A percentile compares a stretch with the other conserved stretches of the same genome.
Evolutionary conservation across 2,888 invertebrate species (phyloP).

Genomic region (Lycia hirtaria): DNA sequence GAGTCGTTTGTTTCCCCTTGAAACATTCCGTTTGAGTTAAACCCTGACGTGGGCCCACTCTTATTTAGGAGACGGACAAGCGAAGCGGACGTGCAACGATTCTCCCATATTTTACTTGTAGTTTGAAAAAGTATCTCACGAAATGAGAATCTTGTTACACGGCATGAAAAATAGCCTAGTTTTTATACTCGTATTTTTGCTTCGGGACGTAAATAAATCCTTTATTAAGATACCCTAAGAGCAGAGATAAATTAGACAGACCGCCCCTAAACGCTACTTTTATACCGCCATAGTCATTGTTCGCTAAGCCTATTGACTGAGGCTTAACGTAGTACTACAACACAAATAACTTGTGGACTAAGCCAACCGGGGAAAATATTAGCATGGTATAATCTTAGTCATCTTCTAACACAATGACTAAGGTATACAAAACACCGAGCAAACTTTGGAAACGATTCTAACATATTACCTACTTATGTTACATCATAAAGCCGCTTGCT

Average conservation of each 20-base stretch:
- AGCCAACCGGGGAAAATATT: conserved; percentile 18
- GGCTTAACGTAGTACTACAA: conserved; percentile 25
- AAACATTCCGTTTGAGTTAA: conserved; percentile 66
- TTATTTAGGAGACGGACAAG: conserved; percentile 50
- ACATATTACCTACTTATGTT: conserved; percentile 37
- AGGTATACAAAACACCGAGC: conserved; percentile 26
- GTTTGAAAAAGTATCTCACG: conserved; percentile 25
- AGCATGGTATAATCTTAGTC: conserved; percentile 22
- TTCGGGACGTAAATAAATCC: conserved; percentile 18
- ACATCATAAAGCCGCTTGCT: conserved; percentile 32
- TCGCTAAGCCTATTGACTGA: conserved; percentile 25
- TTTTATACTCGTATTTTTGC: conserved; percentile 9
- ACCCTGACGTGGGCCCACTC: conserved; percentile 55
- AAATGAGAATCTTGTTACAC: conserved; percentile 25
- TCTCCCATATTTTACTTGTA: conserved; percentile 26
- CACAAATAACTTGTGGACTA: conserved; percentile 20
- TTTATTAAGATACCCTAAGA: conserved; percentile 21
- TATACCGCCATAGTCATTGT: conserved; percentile 23
- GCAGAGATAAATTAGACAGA: conserved; percentile 23
- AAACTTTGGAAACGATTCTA: conserved; percentile 37
- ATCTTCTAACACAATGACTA: conserved; percentile 25
- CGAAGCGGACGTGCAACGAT: conserved; percentile 46
- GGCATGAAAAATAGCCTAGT: conserved; percentile 13
- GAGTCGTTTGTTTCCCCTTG: conserved; percentile 72
- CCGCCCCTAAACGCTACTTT: conserved; percentile 22